Evolutionary conservation across 30 jellyfish, hydroid and myxozoan species (phyloP).

Genomic region (Catostylus mosaicus): DNA sequence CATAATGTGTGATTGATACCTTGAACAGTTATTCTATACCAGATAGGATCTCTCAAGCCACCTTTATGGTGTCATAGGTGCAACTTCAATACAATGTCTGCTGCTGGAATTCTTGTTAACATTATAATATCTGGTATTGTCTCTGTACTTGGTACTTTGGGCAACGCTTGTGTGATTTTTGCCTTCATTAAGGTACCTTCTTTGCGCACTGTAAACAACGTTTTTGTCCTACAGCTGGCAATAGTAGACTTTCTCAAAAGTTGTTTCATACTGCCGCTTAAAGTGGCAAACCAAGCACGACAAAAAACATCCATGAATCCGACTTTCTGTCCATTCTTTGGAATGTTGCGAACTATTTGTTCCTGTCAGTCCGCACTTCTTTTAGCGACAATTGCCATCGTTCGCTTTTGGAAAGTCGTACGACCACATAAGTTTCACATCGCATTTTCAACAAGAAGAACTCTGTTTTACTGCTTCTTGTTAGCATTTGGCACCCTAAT

Average conservation of each 20-base stretch:
- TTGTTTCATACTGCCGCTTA: slow-evolving; percentile 55
- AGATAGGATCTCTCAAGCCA: too few species aligned
- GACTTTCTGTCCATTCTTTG: slow-evolving; percentile 59
- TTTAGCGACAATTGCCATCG: slow-evolving; percentile 67
- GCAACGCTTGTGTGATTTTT: slow-evolving; percentile 58
- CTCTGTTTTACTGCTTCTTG: not conserved
- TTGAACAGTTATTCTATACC: too few species aligned
- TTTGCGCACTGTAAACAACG: slow-evolving; percentile 69
- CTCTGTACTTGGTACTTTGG: slow-evolving; percentile 49
- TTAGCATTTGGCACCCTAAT: slow-evolving; percentile 38
- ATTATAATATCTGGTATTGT: slow-evolving; percentile 39
- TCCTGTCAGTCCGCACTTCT: slow-evolving; percentile 64
- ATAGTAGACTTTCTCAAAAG: slow-evolving; percentile 66
- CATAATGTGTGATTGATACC: too few species aligned
- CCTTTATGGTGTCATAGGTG: too few species aligned
- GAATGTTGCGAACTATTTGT: slow-evolving; percentile 62
- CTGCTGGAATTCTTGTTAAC: slow-evolving; percentile 17
- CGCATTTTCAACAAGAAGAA: slow-evolving; percentile 30
- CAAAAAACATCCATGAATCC: slow-evolving; percentile 25
- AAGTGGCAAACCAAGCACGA: slow-evolving; percentile 60
- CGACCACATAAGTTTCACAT: slow-evolving; percentile 29
- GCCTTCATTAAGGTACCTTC: slow-evolving; percentile 28
- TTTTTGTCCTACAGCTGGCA: slow-evolving; percentile 59
- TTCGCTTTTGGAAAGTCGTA: slow-evolving; percentile 62
- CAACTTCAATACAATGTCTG: slow-evolving; percentile 21